phyloP scores from a whole-genome alignment of 1,140 invertebrate species.

The Vollenhovia emeryi region DNA sequence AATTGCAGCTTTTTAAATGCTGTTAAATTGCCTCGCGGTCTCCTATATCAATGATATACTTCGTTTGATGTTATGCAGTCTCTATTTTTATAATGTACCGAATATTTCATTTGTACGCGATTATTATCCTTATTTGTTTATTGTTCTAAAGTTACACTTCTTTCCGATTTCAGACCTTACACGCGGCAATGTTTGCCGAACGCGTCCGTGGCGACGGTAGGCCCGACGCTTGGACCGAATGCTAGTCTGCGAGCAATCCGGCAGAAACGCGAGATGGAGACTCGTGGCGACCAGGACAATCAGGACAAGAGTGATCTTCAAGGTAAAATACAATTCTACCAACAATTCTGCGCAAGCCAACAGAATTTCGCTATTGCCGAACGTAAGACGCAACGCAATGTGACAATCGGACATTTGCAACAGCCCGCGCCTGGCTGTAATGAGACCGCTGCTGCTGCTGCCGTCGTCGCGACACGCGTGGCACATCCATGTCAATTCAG shows the following conservation, averaged over 20 bases:
- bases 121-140: background rate
- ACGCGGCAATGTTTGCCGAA: conserved; percentile 82
- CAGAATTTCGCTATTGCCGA: conserved; percentile 70
- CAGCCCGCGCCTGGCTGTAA: conserved; percentile 52
- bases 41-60: background rate
- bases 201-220: conserved; percentile 77
- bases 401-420: conserved; percentile 62
- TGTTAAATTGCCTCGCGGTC: background rate
- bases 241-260: conserved; percentile 71
- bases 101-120: background rate
- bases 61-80: background rate
- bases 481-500: conserved; percentile 76
- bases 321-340: conserved; percentile 79
- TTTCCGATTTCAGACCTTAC: conserved; percentile 75
- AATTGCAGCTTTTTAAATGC: background rate
- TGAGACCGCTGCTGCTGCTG: conserved; percentile 58
- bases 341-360: conserved; percentile 77
- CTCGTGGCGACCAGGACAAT: conserved; percentile 80
- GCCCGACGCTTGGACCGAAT: conserved; percentile 76
- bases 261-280: conserved; percentile 78
- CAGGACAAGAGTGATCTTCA: conserved; percentile 83
- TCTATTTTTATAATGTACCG: background rate
- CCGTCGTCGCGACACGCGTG: conserved; percentile 8
- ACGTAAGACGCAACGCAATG: conserved; percentile 58
- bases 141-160: background rate